Conservation (phyloP, 2,888 invertebrate genomes). For the Melolontha melolontha region DNA sequence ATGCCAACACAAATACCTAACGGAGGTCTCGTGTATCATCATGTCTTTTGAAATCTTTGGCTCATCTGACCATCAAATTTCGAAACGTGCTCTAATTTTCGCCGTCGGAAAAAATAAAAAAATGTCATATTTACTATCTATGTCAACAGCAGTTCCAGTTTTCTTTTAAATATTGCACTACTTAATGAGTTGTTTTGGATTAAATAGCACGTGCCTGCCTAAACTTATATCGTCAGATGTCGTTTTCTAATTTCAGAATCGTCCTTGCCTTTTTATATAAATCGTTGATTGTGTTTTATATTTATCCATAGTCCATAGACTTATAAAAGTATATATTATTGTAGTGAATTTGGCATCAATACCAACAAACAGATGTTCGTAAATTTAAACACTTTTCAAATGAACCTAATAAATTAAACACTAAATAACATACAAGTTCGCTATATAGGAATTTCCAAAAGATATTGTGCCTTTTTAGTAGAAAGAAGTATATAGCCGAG, state of each 20-base stretch:
- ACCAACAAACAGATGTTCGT: too few species aligned
- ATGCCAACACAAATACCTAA: background rate
- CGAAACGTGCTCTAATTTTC: conserved; percentile 23
- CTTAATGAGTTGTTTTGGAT: conserved; percentile 24
- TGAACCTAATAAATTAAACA: too few species aligned
- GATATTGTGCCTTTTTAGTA: too few species aligned
- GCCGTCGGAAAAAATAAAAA: conserved; percentile 1
- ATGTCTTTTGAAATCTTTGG: conserved; percentile 31
- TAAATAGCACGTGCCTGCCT: conserved; percentile 26
- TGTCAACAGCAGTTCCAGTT: conserved; percentile 1
- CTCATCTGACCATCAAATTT: conserved; percentile 23
- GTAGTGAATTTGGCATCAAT: too few species aligned
- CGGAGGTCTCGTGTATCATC: background rate
- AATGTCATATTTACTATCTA: conserved; percentile 21
- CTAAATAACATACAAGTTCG: too few species aligned
- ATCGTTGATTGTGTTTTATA: conserved; percentile 19
- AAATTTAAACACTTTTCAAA: too few species aligned
- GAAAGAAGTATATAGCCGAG: too few species aligned
- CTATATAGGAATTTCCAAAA: too few species aligned
- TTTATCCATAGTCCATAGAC: background rate
- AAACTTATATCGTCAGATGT: conserved; percentile 31
- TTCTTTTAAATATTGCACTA: conserved; percentile 19
- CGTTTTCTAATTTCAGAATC: conserved; percentile 29
- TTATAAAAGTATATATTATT: conserved; percentile 4
- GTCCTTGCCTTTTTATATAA: conserved; percentile 27